phyloP scores from a whole-genome alignment of 2,113 vertebrate species.

The Tupaia chinensis region DNA sequence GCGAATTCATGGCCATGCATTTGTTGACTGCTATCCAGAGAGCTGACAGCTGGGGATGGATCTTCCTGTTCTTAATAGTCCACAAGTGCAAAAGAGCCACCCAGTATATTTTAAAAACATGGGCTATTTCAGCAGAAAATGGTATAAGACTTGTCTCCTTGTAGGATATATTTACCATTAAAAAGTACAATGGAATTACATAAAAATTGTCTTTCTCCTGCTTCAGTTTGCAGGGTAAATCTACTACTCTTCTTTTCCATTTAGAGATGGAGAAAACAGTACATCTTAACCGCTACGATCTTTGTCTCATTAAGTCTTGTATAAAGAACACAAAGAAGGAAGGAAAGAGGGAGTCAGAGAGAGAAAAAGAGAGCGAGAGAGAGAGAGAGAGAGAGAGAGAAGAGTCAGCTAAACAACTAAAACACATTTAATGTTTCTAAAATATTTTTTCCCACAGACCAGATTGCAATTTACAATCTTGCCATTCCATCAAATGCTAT shows the following conservation, averaged over 20 bases:
- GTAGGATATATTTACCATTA: slow-evolving; percentile 30
- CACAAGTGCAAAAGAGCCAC: not conserved
- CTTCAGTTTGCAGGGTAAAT: not conserved
- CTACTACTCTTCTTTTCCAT: not conserved
- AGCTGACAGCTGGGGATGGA: not conserved
- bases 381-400: not conserved
- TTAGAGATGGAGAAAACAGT: not conserved
- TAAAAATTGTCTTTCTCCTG: not conserved
- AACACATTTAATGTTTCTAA: slow-evolving; percentile 61
- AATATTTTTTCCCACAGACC: slow-evolving; percentile 60
- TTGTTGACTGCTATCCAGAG: slow-evolving; percentile 28
- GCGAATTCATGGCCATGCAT: slow-evolving; percentile 55
- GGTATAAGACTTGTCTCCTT: not conserved
- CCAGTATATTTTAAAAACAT: slow-evolving; percentile 21
- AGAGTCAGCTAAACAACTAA: slow-evolving; percentile 36
- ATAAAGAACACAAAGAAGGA: not conserved
- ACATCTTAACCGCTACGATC: not conserved
- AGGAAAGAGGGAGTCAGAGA: not conserved
- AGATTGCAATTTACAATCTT: slow-evolving; percentile 76
- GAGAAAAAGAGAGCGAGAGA: not conserved
- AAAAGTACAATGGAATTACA: slow-evolving; percentile 29
- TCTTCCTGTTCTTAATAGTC: not conserved
- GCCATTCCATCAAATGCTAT: slow-evolving; percentile 70
- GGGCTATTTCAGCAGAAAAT: slow-evolving; percentile 17
- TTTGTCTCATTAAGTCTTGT: slow-evolving; percentile 33